Evolutionary conservation across 2,113 vertebrate species (phyloP).

Genomic region (Dissostichus mawsoni): DNA sequence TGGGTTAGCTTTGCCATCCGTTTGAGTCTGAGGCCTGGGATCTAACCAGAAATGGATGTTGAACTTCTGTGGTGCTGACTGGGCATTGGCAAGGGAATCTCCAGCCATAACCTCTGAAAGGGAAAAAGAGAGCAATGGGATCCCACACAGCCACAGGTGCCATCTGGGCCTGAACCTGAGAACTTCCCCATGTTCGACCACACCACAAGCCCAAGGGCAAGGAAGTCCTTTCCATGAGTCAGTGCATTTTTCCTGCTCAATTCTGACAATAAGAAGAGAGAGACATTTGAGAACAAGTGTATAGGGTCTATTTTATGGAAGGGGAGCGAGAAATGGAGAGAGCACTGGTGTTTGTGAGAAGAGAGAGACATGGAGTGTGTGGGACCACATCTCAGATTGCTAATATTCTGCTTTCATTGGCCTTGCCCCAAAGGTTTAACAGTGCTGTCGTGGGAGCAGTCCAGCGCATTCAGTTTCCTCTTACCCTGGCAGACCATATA

Average conservation of each 20-base stretch:
- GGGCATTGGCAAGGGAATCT: slow-evolving; percentile 68
- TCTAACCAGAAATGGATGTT: slow-evolving; percentile 40
- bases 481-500: slow-evolving; percentile 85
- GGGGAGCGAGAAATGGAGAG: slow-evolving; percentile 50
- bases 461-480: slow-evolving; percentile 85
- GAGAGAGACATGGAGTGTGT: slow-evolving; percentile 67
- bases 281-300: slow-evolving; percentile 21
- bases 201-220: slow-evolving; percentile 67
- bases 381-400: slow-evolving; percentile 81
- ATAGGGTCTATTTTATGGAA: slow-evolving; percentile 46
- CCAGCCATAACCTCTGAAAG: slow-evolving; percentile 49
- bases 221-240: slow-evolving; percentile 72
- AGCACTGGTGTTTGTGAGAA: slow-evolving; percentile 31
- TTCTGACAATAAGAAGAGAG: slow-evolving; percentile 55
- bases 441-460: slow-evolving; percentile 84
- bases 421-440: slow-evolving; percentile 84
- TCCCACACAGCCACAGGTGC: slow-evolving; percentile 72
- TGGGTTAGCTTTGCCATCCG: slow-evolving; percentile 14
- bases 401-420: slow-evolving; percentile 89
- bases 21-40: slow-evolving; percentile 31
- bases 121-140: slow-evolving; percentile 61
- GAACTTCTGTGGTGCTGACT: slow-evolving; percentile 71
- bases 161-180: slow-evolving; percentile 66
- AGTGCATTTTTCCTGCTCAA: slow-evolving; percentile 59
- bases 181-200: slow-evolving; percentile 60